Evolutionary conservation across 2,888 invertebrate genomes (phyloP), one percentile per base, ranked within the genome.

Genomic region (Iphiclides podalirius): DNA sequence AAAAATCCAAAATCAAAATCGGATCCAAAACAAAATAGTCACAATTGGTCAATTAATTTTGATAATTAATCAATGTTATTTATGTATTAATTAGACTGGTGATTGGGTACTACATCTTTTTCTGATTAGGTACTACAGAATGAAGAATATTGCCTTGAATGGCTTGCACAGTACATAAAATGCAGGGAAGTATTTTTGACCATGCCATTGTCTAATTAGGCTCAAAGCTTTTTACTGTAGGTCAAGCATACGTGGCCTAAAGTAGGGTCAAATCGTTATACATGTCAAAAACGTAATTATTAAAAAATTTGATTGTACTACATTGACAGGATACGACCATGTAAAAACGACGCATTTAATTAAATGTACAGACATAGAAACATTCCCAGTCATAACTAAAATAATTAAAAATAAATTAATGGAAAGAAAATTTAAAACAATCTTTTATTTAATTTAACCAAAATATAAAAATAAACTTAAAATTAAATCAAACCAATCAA

Each of bases 341-440:
- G 16, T 35, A 47, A 47, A 9, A 39, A 46, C 38, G 33, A 33
- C 38, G 31, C 20, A 16, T 39, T 46, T 16, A 46, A 39, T 39
- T 33, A 47, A 23, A 47, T 47, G 20, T 39, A 39, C 39, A 33
- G 34, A 39, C 34, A 39, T 1, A 47, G 23, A 38, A 33, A 46
- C 46, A 2, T 28, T 4, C 9, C 28, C 2, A n/a, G n/a, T n/a
- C n/a, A n/a, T n/a, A n/a, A 2, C 4, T 4, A 28, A 28, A 4
- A n/a, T n/a, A n/a, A n/a, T n/a, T 4, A 20, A n/a, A n/a, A n/a
- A n/a, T n/a, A n/a, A n/a, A n/a, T n/a, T n/a, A n/a, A n/a, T n/a
- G n/a, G n/a, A n/a, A n/a, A n/a, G n/a, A 28, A 28, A 4, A 20
- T 20, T 20, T 4, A 20, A 20, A 3, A 20, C 3, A 20, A 20